Evolutionary conservation across 2,888 invertebrate genomes (phyloP), one percentile per base, ranked within the genome.

Genomic region (Latrodectus hesperus): DNA sequence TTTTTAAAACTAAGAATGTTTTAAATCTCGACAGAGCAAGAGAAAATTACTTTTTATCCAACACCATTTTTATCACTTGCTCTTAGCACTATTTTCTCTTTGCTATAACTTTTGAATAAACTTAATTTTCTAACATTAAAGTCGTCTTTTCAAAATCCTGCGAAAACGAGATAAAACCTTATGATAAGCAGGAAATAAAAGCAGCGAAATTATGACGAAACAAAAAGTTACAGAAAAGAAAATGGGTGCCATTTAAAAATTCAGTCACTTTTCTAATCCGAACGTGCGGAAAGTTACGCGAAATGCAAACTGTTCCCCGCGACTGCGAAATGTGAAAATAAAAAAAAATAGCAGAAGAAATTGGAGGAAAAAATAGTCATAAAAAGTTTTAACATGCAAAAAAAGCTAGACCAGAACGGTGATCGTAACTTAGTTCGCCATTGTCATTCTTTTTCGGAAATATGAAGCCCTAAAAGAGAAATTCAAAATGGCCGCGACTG

Each of bases 391-490:
- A 64, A 77, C 65, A 67, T 67, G 67, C 14, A 55, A 38, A 55
- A 78, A 80, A 80, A 64, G 80, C 51, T 26, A 17, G 6, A 53
- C n/a, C 49, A 60, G 60, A 79, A 80, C 75, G 55, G 51, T 67
- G 75, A 75, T 82, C 82, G 82, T 82, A 82, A 82, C 82, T 82
- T 82, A 68, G 82, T 82, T 75, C 82, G 55, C 52, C 70, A 74
- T 68, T 82, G 82, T 82, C 82, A 82, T 82, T 82, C 82, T 75
- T 82, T 82, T 75, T 70, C 70, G 75, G 67, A 60, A 82, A 82
- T 75, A 82, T 82, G 82, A 75, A 70, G 75, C 75, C 60, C 82
- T 82, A 82, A 82, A 82, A 82, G 82, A 82, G 82, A 82, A 82
- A 82, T 82, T 82, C 82, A 82, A 82, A 82, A 82, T 82, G 75